Evolutionary conservation across 2,113 vertebrate species (phyloP).

Genomic region (Lasiurus borealis): DNA sequence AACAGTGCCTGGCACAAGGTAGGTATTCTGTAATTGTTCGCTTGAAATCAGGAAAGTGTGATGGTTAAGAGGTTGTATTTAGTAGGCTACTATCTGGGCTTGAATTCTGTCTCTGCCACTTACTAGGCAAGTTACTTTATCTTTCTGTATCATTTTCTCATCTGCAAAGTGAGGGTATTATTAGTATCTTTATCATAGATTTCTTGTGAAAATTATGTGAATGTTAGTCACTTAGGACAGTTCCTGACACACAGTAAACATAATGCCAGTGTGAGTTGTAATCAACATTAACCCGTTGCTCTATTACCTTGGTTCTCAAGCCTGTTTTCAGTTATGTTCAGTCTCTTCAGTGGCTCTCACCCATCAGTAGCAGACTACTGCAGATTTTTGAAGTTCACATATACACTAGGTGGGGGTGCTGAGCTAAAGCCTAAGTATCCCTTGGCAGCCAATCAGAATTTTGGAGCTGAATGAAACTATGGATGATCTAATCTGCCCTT

Average conservation of each 20-base stretch:
- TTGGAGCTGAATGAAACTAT: background rate
- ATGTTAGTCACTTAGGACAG: background rate
- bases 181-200: background rate
- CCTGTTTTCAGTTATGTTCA: background rate
- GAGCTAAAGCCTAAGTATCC: conserved; percentile 6
- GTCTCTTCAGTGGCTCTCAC: background rate
- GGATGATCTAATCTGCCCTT: background rate
- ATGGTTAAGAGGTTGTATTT: background rate
- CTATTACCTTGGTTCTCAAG: background rate
- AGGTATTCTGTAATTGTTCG: background rate
- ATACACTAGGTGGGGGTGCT: conserved; percentile 72
- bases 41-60: background rate
- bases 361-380: rapidly evolving
- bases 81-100: background rate
- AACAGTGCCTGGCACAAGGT: background rate
- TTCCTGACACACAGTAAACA: background rate
- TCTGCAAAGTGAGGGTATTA: background rate
- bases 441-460: background rate
- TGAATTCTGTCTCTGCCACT: background rate
- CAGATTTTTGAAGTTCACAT: background rate
- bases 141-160: background rate
- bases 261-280: background rate
- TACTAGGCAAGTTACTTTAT: background rate
- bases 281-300: background rate
- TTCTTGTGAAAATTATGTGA: background rate